Evolutionary conservation across 2,797 vertebrate genomes (phyloP), one percentile per base, ranked within the genome.

Genomic region (Pseudomugil tenellus): DNA sequence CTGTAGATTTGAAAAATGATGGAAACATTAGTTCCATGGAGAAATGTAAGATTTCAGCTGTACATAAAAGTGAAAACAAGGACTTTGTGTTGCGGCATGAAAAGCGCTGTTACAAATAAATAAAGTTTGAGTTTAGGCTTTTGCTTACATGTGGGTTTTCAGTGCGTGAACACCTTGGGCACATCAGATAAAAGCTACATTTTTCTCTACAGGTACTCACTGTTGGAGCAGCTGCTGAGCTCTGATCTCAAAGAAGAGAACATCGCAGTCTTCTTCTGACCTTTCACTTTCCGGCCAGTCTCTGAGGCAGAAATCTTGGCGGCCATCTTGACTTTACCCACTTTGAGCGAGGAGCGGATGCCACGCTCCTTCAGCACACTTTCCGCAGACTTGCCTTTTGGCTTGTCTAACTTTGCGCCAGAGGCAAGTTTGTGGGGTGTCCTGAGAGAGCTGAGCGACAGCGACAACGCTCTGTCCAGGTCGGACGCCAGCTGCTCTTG

Each of bases 171-270:
- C 43, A 46, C n/a, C 19, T 14, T 31, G 12, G n/a, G 0, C 7
- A 21, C 51, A 29, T 63, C 16, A 28, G 35, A 53, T 51, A 28
- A 7, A 29, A 54, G 43, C 11, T 9, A 19, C 17, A 17, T 14
- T 37, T 57, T 16, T 16, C 17, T 49, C 31, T 60, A 17, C 34
- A 61, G 7, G 83, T 90, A 98, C 98, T 98, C 95, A 98, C 97
- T 97, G 92, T 97, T 98, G 51, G 96, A 98, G 87, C 95, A 97
- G 94, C 96, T 98, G 97, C 96, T 98, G 91, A 96, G 93, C 95
- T 98, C 97, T 43, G 97, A 97, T 87, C 96, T 92, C 86, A 94
- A 82, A 17, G 95, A 92, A 82, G 96, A 97, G 91, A 95, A 96
- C 85, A 94, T 83, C 67, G 88, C 26, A 0, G 91, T 67, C 91